These are phyloP conservation scores for Lucinisca nassula DNA, from an alignment of 2,888 invertebrate species.

Conservation along the genomic window DNA sequence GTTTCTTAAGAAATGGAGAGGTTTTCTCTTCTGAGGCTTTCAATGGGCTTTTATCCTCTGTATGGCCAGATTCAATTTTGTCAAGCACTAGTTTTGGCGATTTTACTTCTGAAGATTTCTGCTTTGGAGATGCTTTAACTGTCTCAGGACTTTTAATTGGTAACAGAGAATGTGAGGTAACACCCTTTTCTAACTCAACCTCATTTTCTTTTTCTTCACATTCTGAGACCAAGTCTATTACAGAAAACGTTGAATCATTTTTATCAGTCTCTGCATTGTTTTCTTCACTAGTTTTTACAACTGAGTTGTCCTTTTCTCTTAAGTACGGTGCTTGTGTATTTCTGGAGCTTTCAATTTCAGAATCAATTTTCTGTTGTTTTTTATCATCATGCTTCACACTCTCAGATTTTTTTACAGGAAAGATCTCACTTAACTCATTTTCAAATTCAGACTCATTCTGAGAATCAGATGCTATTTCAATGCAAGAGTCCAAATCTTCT, in stretches of 20 bases:
- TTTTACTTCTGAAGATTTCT: neutral
- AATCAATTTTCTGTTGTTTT: too few relatives aligned
- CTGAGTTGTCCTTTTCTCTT: neutral
- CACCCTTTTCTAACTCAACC: neutral
- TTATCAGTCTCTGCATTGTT: neutral
- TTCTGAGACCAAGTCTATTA: constrained; percentile 8
- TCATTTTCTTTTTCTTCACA: constrained; percentile 7
- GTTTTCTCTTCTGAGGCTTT: too few relatives aligned
- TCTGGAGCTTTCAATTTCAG: too few relatives aligned
- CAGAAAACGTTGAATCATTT: neutral
- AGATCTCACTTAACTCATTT: neutral
- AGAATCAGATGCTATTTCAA: constrained; percentile 1
- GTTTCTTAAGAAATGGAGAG: too few relatives aligned
- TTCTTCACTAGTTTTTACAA: neutral
- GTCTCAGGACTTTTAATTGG: neutral
- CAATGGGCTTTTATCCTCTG: neutral
- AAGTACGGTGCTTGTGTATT: neutral
- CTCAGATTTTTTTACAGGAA: neutral
- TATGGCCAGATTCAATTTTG: neutral
- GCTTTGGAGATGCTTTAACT: neutral
- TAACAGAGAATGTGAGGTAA: neutral
- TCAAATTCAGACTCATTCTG: neutral
- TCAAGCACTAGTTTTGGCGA: neutral
- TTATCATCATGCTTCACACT: neutral
- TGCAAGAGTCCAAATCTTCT: neutral